Base-by-base conservation (phyloP, 2,797 vertebrate species). In the Xenops minutus region DNA sequence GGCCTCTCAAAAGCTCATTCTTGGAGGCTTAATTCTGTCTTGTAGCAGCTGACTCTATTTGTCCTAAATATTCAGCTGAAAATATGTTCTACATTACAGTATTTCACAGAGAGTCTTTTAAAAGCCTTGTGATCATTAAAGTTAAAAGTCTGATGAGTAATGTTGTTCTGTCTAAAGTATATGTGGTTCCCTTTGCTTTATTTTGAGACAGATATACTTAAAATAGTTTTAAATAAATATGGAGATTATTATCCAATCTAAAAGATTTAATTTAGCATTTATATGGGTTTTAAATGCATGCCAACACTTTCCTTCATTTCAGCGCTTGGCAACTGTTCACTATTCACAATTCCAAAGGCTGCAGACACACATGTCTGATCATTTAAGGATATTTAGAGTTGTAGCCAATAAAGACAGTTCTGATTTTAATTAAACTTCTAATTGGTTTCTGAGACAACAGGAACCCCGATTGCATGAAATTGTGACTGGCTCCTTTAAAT, bases 211-310 rank as follows among this genome's bases (percentile, higher is more conserved):
- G 79, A 96, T 94, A 92, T 58, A 92, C 95, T 97, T 97, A 97
- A 98, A 98, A 98, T 97, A 98, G 97, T 73, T 95, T 93, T 91
- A 91, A 46, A 91, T 93, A 98, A 98, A 98, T 95, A 96, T 96
- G 97, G 95, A 97, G 85, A 95, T 98, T 97, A 97, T 98, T 98
- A 97, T 96, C 93, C 96, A 97, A 97, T 96, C 97, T 94, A 95
- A 91, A 94, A 96, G 93, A 97, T 97, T 98, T 97, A 96, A 97
- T 97, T 98, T 97, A 96, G 89, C 92, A 95, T 97, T 97, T 97
- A 96, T 96, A 95, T 72, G 93, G 96, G 96, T 88, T 95, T 96
- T 91, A 96, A 97, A 96, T 85, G 71, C 74, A 92, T 84, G 96
- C 97, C 97, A 97, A 86, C 92, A 93, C 88, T 97, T 98, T 95